Evolutionary conservation across 2,888 invertebrate genomes (phyloP), one percentile per base, ranked within the genome.

Genomic region (Smittia sp.): DNA sequence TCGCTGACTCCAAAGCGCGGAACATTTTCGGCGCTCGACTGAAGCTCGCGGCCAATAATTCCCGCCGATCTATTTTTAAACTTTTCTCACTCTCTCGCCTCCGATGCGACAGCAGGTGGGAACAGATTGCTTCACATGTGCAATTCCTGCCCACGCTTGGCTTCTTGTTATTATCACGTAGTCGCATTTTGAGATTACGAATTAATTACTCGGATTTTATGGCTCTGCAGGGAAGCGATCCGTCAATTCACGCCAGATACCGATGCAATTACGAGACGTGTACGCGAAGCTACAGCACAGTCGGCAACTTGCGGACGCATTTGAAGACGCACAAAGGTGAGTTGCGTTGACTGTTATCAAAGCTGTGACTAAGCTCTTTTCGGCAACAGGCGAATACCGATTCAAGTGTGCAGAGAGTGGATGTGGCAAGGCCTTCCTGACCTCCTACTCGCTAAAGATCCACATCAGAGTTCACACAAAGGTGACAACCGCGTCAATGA

Each of bases 301-400:
- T 94, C 77, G 96, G 96, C 70, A 97, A 97, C 84, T 85, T 97
- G 76, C 88, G 94, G 79, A 96, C 96, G 75, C 97, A 97, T 84
- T 89, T 94, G 87, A 97, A 96, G 85, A 95, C 95, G 74, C 96
- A 97, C 80, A 93, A 91, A 89, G 96, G 46, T 46, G 3, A 46
- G n/a, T 32, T 32, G 9, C 9, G 9, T 9, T 32, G 32, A 32
- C 32, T 6, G 32, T n/a, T n/a, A 78, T 78, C 77, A 70, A 0
- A 4, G 65, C 20, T 24, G 13, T 9, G 20, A 68, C 13, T 41
- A 24, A 7, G 9, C 24, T n/a, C n/a, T n/a, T n/a, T n/a, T n/a
- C n/a, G n/a, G 11, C 11, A 46, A 46, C 46, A 46, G 46, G 96
- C 79, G 96, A 97, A 85, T 96, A 92, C 84, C 89, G 92, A 79